Evolutionary conservation across 2,888 invertebrate species (phyloP).

Genomic region (Heliconius charithonia): DNA sequence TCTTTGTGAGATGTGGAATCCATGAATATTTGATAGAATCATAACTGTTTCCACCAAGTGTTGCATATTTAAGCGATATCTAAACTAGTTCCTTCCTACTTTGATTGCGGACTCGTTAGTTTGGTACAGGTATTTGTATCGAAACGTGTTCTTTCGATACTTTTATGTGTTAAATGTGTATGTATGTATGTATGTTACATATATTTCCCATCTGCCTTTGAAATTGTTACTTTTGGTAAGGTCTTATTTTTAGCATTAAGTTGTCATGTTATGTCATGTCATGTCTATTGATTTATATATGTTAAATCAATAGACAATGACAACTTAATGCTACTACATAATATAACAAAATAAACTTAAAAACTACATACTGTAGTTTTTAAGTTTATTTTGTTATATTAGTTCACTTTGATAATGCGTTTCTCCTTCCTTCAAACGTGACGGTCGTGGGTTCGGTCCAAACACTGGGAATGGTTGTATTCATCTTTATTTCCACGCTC

Average conservation of each 20-base stretch:
- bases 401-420: not conserved
- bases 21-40: slow-evolving; percentile 20
- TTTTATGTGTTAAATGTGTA: not conserved
- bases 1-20: slow-evolving; percentile 2
- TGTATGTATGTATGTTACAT: not conserved
- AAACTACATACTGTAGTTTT: too few relatives aligned
- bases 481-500: too few relatives aligned
- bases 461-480: too few relatives aligned
- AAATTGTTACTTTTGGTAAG: not conserved
- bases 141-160: slow-evolving; percentile 12
- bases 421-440: not conserved
- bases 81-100: slow-evolving; percentile 30
- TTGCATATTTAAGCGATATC: slow-evolving; percentile 30
- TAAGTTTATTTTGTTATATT: not conserved
- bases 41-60: slow-evolving; percentile 22
- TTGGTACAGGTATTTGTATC: slow-evolving; percentile 14
- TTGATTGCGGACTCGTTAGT: slow-evolving; percentile 30
- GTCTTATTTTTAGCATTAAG: not conserved
- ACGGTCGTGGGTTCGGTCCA: too few relatives aligned
- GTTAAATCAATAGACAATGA: too few relatives aligned
- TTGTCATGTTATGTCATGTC: too few relatives aligned
- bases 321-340: too few relatives aligned
- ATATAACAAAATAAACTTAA: too few relatives aligned
- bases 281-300: not conserved
- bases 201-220: not conserved